Base-by-base conservation (phyloP, 2,113 vertebrate genomes). In the Campylomormyrus tamandua region DNA sequence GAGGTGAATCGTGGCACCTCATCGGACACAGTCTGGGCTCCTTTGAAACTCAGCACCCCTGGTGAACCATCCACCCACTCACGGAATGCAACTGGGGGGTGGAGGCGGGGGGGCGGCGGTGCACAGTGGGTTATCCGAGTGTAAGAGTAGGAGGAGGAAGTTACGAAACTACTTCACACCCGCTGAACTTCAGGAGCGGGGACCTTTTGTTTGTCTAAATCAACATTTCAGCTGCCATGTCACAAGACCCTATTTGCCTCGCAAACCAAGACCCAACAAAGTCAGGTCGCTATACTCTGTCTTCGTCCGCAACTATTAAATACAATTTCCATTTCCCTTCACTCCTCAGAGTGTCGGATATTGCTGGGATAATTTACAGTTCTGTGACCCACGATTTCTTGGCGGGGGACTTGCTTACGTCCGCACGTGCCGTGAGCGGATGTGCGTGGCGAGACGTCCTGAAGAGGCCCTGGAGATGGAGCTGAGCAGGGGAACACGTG, bases 41-140 rank as follows among this genome's bases (percentile, higher is more conserved):
- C 80, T 45, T 83, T 83, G 88, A 46, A 48, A 74, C 19, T 31
- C 21, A 17, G 88, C 46, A 24, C 70, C 48, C 88, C 49, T 50
- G 45, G 11, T 50, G 83, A 86, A 86, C 70, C 88, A 39, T 53
- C 88, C 88, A 58, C 89, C 89, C 80, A 89, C 80, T 39, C 31
- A 27, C 52, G 50, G 89, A 84, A 89, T 89, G 77, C 39, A 19
- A 42, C 74, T 19, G 35, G 31, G 31, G 89, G 50, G 66, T 50
- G 45, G 88, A 19, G 88, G 62, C 24, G 24, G 9, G 87, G 87
- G 24, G 42, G 48, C 10, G 17, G 70, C 6, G 15, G 17, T n/a
- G 24, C 13, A 35, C 15, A 8, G 17, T 31, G 49, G 35, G 50
- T 50, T 24, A 52, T 27, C 45, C 52, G 21, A 24, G n/a, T 21